Evolutionary conservation across 2,888 invertebrate genomes (phyloP).

Genomic region (Mallateleia sp.): DNA sequence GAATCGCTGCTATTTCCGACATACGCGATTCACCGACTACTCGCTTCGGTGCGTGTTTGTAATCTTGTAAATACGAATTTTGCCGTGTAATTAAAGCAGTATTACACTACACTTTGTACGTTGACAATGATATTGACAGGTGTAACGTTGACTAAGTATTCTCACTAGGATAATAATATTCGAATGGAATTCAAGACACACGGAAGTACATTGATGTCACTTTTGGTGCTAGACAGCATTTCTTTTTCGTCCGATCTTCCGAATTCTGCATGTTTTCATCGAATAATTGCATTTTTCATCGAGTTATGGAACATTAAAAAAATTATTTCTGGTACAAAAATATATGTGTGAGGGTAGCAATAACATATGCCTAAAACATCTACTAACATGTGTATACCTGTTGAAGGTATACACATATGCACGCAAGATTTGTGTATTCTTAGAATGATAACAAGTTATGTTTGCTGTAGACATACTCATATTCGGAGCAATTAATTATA

Average conservation of each 20-base stretch:
- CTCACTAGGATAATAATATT: constrained; percentile 35
- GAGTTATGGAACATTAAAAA: too few relatives aligned
- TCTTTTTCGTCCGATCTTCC: constrained; percentile 3
- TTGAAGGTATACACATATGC: too few relatives aligned
- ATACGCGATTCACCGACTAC: constrained; percentile 8
- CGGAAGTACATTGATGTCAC: constrained; percentile 25
- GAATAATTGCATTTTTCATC: neutral
- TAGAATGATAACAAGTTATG: too few relatives aligned
- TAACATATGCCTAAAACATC: too few relatives aligned
- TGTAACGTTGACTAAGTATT: constrained; percentile 47
- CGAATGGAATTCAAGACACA: constrained; percentile 29
- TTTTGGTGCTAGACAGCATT: neutral
- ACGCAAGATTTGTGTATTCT: too few relatives aligned
- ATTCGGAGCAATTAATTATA: too few relatives aligned
- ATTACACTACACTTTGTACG: constrained; percentile 64
- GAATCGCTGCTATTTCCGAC: constrained; percentile 31
- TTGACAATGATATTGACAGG: constrained; percentile 22
- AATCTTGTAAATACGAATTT: constrained; percentile 55
- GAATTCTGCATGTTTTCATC: neutral
- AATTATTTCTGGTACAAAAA: too few relatives aligned
- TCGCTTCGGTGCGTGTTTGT: constrained; percentile 24
- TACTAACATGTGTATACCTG: too few relatives aligned
- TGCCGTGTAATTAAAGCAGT: constrained; percentile 57
- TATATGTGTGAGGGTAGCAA: too few relatives aligned
- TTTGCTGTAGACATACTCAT: too few relatives aligned